These are phyloP conservation scores for Micrasema longulum DNA, from an alignment of 1,140 invertebrate genomes.

Conservation along the genomic window DNA sequence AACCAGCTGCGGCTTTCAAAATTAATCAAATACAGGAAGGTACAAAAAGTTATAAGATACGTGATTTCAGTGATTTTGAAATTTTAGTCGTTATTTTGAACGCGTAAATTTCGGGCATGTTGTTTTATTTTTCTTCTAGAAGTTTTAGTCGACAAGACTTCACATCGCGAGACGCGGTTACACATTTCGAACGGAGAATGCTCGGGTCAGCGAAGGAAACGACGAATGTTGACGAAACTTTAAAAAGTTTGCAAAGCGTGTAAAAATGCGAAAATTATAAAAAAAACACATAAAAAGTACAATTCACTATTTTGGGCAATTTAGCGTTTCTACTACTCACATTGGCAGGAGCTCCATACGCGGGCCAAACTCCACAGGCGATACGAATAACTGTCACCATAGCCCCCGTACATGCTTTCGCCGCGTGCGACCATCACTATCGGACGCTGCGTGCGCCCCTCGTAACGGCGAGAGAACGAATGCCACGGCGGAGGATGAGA, in stretches of 20 bases:
- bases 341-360: slow-evolving; percentile 76
- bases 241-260: slow-evolving; percentile 1
- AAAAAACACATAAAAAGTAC: slow-evolving; percentile 31
- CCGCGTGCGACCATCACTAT: slow-evolving; percentile 74
- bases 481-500: slow-evolving; percentile 44
- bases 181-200: slow-evolving; percentile 12
- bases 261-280: slow-evolving; percentile 15
- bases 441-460: slow-evolving; percentile 48
- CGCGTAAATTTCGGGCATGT: too few relatives aligned
- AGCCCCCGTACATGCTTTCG: slow-evolving; percentile 75
- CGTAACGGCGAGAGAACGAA: slow-evolving; percentile 51
- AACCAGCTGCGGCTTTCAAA: too few relatives aligned
- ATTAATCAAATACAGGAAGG: too few relatives aligned
- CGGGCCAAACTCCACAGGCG: slow-evolving; percentile 78
- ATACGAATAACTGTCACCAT: slow-evolving; percentile 77
- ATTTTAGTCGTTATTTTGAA: too few relatives aligned
- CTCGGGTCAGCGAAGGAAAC: too few relatives aligned
- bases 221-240: background rate
- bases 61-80: too few relatives aligned
- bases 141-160: too few relatives aligned
- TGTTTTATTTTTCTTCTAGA: too few relatives aligned
- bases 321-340: slow-evolving; percentile 67
- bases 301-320: slow-evolving; percentile 22
- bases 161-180: background rate
- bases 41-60: too few relatives aligned